These are phyloP conservation scores for Chiroxiphia lanceolata DNA, from an alignment of 2,797 vertebrate species.

Conservation along the genomic window DNA sequence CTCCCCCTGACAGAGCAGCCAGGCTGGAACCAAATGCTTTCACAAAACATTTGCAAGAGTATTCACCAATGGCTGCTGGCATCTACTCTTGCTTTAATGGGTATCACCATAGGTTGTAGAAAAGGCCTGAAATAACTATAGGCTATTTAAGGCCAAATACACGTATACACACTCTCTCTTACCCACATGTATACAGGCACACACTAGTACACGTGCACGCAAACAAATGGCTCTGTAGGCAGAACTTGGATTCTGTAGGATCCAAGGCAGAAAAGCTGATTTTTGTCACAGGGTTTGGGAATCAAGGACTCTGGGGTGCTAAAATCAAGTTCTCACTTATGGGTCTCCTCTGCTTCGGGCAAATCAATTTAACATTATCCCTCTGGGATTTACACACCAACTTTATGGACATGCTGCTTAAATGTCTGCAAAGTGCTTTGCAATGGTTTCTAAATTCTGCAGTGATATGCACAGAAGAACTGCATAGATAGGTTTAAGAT, in stretches of 20 bases:
- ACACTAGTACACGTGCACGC: not conserved
- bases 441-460: constrained; percentile 19
- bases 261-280: constrained; percentile 55
- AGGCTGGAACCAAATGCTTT: constrained; percentile 11
- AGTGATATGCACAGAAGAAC: constrained; percentile 5
- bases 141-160: not conserved
- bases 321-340: not conserved
- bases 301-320: not conserved
- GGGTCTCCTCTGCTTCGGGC: not conserved
- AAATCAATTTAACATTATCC: not conserved
- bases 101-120: not conserved
- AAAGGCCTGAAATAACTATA: not conserved
- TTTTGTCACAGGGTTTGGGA: not conserved
- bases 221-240: constrained; percentile 22
- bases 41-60: constrained; percentile 14
- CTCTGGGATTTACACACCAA: not conserved
- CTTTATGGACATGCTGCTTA: not conserved
- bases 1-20: not conserved
- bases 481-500: not conserved
- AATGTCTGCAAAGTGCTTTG: constrained; percentile 28
- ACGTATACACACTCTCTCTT: not conserved
- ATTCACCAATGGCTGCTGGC: not conserved
- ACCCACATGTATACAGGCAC: not conserved
- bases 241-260: constrained; percentile 65
- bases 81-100: not conserved